These are phyloP conservation scores for Drosophila nigromelanica DNA, from an alignment of 1,140 invertebrate genomes.

Conservation along the genomic window DNA sequence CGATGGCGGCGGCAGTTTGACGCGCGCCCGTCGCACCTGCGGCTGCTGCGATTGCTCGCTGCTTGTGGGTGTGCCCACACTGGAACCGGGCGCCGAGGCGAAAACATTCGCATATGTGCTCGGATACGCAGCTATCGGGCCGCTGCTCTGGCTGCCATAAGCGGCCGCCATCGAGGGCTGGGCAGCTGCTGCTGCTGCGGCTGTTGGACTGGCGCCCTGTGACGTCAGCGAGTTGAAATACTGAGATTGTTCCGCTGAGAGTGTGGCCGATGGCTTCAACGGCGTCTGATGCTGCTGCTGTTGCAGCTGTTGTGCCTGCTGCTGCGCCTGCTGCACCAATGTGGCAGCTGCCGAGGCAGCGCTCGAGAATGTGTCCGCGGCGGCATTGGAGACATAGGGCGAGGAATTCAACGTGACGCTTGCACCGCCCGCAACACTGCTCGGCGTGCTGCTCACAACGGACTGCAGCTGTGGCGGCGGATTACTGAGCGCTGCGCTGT, in stretches of 20 bases:
- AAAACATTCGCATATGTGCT: constrained; percentile 78
- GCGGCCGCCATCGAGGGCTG: constrained; percentile 39
- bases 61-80: constrained; percentile 59
- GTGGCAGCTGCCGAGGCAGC: constrained; percentile 77
- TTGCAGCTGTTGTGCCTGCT: constrained; percentile 21
- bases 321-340: constrained; percentile 71
- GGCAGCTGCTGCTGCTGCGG: constrained; percentile 17
- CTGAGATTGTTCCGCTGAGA: constrained; percentile 84
- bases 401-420: constrained; percentile 36
- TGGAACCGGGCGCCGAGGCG: constrained; percentile 66
- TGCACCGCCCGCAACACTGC: constrained; percentile 36
- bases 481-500: constrained; percentile 78
- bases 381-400: constrained; percentile 49
- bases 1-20: constrained; percentile 94
- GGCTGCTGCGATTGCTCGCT: constrained; percentile 84
- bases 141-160: constrained; percentile 39
- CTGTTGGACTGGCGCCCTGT: constrained; percentile 66
- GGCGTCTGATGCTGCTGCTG: constrained; percentile 74
- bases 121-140: constrained; percentile 51
- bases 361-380: constrained; percentile 75
- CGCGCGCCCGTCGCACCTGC: constrained; percentile 88
- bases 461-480: constrained; percentile 69
- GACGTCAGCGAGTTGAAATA: constrained; percentile 83
- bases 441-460: constrained; percentile 49
- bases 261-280: constrained; percentile 74